These are phyloP conservation scores for Zootermopsis nevadensis DNA, from an alignment of 2,888 invertebrate species.

Conservation along the genomic window DNA sequence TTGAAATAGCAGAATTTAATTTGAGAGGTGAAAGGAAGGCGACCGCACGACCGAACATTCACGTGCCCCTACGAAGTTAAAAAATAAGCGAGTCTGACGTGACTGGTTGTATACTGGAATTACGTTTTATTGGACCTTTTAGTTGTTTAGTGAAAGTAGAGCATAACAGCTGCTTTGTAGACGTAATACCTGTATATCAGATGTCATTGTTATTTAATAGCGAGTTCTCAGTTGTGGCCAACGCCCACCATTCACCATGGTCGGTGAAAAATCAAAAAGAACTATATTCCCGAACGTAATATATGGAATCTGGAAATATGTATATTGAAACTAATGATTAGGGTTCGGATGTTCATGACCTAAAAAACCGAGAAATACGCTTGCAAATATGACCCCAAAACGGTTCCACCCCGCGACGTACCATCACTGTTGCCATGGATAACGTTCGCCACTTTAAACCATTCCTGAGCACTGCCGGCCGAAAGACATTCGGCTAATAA, in stretches of 20 bases:
- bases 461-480: too few species aligned
- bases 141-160: constrained; percentile 5
- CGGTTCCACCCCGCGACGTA: too few species aligned
- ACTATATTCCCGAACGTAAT: background rate
- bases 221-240: constrained; percentile 17
- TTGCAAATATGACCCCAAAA: too few species aligned
- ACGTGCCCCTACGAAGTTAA: background rate
- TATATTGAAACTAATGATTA: too few species aligned
- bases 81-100: background rate
- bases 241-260: constrained; percentile 15
- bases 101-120: background rate
- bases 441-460: too few species aligned
- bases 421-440: too few species aligned
- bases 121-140: background rate
- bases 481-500: too few species aligned
- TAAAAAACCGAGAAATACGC: too few species aligned
- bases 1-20: background rate
- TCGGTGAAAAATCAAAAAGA: background rate
- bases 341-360: too few species aligned
- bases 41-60: background rate
- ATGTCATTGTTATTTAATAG: constrained; percentile 28
- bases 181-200: background rate
- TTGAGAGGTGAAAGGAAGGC: constrained; percentile 11
- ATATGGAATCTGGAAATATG: background rate
- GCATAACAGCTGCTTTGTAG: background rate